Percentiles rank a stretch among this genome's conserved stretches.
Evolutionary conservation across 2,113 vertebrate genomes (phyloP).

Genomic region (Struthio camelus): DNA sequence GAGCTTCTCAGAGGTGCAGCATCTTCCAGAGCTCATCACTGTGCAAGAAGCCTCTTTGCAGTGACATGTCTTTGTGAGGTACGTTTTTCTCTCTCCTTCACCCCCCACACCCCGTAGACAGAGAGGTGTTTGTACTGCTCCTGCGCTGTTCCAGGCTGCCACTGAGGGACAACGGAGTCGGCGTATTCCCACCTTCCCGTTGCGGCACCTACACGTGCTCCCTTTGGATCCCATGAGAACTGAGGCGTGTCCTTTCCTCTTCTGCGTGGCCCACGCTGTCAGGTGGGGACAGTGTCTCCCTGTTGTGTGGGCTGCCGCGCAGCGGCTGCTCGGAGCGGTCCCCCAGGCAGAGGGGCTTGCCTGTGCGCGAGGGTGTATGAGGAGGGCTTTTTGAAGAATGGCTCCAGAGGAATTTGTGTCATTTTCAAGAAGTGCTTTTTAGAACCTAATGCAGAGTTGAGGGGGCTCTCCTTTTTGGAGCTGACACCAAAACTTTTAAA

Average conservation of each 20-base stretch:
- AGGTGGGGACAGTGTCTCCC: background rate
- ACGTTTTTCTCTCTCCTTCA: background rate
- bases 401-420: background rate
- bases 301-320: background rate
- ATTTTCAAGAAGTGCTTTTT: background rate
- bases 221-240: background rate
- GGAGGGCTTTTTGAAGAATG: background rate
- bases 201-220: background rate
- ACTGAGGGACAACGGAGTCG: background rate
- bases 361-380: background rate
- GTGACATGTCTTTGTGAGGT: background rate
- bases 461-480: background rate
- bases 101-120: rapidly evolving
- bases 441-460: background rate
- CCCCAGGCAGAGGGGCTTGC: background rate
- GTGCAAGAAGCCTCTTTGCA: background rate
- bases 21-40: background rate
- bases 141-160: background rate
- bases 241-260: background rate
- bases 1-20: background rate
- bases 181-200: background rate
- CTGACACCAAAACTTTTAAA: background rate
- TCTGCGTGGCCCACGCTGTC: background rate
- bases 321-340: background rate
- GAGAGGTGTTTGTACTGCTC: background rate